phyloP scores from a whole-genome alignment of 2,888 invertebrate genomes.

The Beris chalybata region DNA sequence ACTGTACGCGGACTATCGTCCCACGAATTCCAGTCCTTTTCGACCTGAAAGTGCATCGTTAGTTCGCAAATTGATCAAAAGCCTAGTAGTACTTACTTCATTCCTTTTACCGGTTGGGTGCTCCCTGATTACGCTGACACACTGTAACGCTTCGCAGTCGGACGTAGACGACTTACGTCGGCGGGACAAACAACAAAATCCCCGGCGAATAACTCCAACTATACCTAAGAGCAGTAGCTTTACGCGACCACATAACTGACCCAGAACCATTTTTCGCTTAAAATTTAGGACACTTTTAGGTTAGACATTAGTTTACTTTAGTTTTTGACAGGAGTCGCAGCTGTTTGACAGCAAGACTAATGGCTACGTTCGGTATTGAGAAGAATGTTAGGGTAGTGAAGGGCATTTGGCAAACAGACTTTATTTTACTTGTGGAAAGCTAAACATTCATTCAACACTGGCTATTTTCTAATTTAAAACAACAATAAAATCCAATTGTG shows the following conservation, averaged over 20 bases:
- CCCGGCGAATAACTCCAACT: slow-evolving; percentile 61
- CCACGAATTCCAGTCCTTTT: slow-evolving; percentile 64
- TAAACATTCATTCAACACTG: too few relatives aligned
- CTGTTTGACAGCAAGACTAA: neutral
- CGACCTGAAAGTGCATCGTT: slow-evolving; percentile 43
- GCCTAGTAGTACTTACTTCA: slow-evolving; percentile 9
- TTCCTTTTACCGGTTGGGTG: slow-evolving; percentile 36
- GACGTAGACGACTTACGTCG: slow-evolving; percentile 59
- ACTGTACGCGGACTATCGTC: slow-evolving; percentile 61
- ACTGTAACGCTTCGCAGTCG: slow-evolving; percentile 61
- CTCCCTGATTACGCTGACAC: slow-evolving; percentile 60
- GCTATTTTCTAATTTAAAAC: too few relatives aligned
- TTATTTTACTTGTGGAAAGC: too few relatives aligned
- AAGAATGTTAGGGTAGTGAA: too few relatives aligned
- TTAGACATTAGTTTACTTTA: too few relatives aligned
- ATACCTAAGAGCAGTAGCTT: slow-evolving; percentile 61
- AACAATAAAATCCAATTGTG: too few relatives aligned
- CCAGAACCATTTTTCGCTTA: slow-evolving; percentile 52
- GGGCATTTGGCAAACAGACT: too few relatives aligned
- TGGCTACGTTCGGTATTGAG: neutral
- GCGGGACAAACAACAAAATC: slow-evolving; percentile 64
- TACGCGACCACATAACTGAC: slow-evolving; percentile 58
- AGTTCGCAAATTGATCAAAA: slow-evolving; percentile 9
- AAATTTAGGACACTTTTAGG: neutral
- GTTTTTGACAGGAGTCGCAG: neutral